Evolutionary conservation across 2,888 invertebrate species (phyloP), one percentile per base, ranked within the genome.

Genomic region (Mimachlamys varia): DNA sequence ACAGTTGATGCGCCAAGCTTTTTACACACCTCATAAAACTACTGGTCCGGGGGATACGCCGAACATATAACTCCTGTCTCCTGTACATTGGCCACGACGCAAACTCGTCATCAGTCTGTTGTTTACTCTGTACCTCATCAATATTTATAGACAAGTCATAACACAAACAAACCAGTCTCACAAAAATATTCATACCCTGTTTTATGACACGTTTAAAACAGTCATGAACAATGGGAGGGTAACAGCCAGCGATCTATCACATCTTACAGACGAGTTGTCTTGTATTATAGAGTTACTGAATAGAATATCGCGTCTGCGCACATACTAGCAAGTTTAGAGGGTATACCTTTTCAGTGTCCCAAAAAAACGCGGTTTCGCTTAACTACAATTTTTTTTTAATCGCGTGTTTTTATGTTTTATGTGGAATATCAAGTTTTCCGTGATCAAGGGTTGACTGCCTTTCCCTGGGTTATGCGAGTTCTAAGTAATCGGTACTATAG

Each of bases 81-180:
- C 13, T 76, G 62, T 62, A 62, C 0, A 76, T 27, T 1, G 33
- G 76, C 76, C 12, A 12, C 12, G 76, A 76, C 0, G 33, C 76
- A 12, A n/a, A 62, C 62, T 62, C 62, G 22, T 22, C 62, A 62
- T 22, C n/a, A 62, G n/a, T 62, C 62, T n/a, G 22, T 62, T 62
- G n/a, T 62, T 62, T 62, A 62, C 62, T 7, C 44, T 62, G 62
- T 62, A 62, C 62, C n/a, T n/a, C 62, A n/a, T 62, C 62, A 62
- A 62, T 62, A 62, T 62, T 62, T 62, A 62, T 17, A 62, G 17
- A 53, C 53, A 58, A 58, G 13, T 27, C 33, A 76, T 33, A 76
- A 33, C 76, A 76, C 12, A 76, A 76, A 76, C 76, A 76, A 76
- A 76, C 5, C 33, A 33, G 33, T 10, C 13, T 7, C 27, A 13